Evolutionary conservation across 1,140 invertebrate species (phyloP).

Genomic region (Himalopsyche phryganea): DNA sequence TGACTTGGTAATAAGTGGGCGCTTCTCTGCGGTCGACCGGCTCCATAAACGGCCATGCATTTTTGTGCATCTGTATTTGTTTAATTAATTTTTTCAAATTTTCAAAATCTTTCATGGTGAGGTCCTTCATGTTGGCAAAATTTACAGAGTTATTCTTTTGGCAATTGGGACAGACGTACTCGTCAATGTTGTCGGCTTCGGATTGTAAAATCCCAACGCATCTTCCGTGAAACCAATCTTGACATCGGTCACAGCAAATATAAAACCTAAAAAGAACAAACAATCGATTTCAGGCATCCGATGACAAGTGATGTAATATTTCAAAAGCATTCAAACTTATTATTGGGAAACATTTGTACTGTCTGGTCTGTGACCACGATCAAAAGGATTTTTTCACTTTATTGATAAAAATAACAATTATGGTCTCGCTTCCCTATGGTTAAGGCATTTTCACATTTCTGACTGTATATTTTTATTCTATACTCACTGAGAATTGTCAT

Average conservation of each 20-base stretch:
- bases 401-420: too few relatives aligned
- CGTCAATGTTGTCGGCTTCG: constrained; percentile 92
- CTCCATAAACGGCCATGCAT: constrained; percentile 95
- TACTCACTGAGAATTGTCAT: constrained; percentile 95
- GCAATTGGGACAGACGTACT: constrained; percentile 95
- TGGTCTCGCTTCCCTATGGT: too few relatives aligned
- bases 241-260: constrained; percentile 96
- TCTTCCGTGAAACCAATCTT: constrained; percentile 98
- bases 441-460: too few relatives aligned
- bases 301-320: neutral
- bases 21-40: constrained; percentile 93
- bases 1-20: constrained; percentile 95
- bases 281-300: neutral
- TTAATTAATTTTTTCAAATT: constrained; percentile 81
- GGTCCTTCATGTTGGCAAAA: constrained; percentile 84
- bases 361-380: too few relatives aligned
- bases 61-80: constrained; percentile 91
- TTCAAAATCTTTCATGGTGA: constrained; percentile 79
- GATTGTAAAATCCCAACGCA: constrained; percentile 95
- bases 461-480: too few relatives aligned
- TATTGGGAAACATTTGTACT: too few relatives aligned
- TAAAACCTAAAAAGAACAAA: constrained; percentile 68
- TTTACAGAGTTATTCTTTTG: constrained; percentile 84
- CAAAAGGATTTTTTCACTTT: too few relatives aligned
- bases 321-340: constrained; percentile 6